Evolutionary conservation across 2,888 invertebrate genomes (phyloP).

Genomic region (Drosophila silvestris): DNA sequence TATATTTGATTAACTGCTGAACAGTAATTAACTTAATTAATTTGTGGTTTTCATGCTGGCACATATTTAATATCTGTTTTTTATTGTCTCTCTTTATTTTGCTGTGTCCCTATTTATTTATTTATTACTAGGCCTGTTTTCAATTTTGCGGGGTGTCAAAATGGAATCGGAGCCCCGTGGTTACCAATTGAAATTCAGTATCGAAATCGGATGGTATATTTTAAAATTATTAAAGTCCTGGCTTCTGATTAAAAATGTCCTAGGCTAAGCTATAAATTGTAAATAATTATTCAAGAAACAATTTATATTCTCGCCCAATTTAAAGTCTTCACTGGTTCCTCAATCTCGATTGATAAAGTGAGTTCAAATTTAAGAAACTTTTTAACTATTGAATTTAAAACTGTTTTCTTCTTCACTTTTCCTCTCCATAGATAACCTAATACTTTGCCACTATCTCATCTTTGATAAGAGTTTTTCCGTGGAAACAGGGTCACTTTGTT

Average conservation of each 20-base stretch:
- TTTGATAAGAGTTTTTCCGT: background rate
- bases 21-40: background rate
- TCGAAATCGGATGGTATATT: background rate
- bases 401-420: background rate
- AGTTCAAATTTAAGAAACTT: background rate
- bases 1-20: background rate
- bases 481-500: slow-evolving; percentile 1
- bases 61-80: background rate
- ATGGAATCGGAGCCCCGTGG: background rate
- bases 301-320: background rate
- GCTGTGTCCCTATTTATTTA: background rate
- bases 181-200: background rate
- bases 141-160: background rate
- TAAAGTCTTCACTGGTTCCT: background rate
- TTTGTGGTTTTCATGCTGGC: background rate
- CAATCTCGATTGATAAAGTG: background rate
- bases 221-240: background rate
- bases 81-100: background rate
- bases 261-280: background rate
- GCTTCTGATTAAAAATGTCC: background rate
- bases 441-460: background rate
- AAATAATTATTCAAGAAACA: background rate
- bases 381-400: background rate
- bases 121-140: background rate
- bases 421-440: background rate